These are phyloP conservation scores for Chironomus striatipennis DNA, from an alignment of 1,140 invertebrate species.

Conservation along the genomic window DNA sequence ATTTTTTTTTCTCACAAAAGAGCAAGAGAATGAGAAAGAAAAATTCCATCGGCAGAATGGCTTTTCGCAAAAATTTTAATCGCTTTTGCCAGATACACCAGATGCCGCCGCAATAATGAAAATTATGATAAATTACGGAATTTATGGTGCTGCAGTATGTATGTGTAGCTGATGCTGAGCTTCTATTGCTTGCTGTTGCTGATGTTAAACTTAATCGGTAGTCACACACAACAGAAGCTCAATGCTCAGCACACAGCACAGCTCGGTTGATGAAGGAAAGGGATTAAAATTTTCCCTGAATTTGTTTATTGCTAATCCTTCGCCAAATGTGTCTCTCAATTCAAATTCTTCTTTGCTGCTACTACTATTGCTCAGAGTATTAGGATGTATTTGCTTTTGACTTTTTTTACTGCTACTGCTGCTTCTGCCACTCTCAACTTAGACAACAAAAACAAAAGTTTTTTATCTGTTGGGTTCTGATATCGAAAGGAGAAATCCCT, in stretches of 20 bases:
- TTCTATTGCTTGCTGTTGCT: not conserved
- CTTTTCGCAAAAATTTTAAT: slow-evolving; percentile 23
- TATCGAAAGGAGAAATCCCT: too few relatives aligned
- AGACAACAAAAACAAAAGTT: too few relatives aligned
- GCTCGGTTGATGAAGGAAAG: slow-evolving; percentile 11
- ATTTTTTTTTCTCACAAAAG: too few relatives aligned
- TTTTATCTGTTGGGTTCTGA: too few relatives aligned
- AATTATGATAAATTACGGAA: slow-evolving; percentile 23
- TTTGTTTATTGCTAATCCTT: slow-evolving; percentile 23
- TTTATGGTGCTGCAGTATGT: slow-evolving; percentile 19
- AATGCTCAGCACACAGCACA: not conserved
- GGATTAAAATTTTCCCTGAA: slow-evolving; percentile 16
- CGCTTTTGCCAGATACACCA: slow-evolving; percentile 11
- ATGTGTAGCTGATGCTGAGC: not conserved
- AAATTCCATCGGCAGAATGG: not conserved
- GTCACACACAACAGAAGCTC: not conserved
- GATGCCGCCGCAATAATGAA: slow-evolving; percentile 23
- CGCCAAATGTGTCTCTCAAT: slow-evolving; percentile 17
- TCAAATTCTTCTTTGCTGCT: not conserved
- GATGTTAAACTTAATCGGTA: slow-evolving; percentile 12
- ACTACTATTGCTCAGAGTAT: not conserved
- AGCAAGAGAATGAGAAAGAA: not conserved
- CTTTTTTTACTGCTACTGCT: too few relatives aligned
- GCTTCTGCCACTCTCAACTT: too few relatives aligned
- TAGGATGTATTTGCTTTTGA: too few relatives aligned